Evolutionary conservation across 2,888 invertebrate species (phyloP).

Genomic region (Thelaira solivaga): DNA sequence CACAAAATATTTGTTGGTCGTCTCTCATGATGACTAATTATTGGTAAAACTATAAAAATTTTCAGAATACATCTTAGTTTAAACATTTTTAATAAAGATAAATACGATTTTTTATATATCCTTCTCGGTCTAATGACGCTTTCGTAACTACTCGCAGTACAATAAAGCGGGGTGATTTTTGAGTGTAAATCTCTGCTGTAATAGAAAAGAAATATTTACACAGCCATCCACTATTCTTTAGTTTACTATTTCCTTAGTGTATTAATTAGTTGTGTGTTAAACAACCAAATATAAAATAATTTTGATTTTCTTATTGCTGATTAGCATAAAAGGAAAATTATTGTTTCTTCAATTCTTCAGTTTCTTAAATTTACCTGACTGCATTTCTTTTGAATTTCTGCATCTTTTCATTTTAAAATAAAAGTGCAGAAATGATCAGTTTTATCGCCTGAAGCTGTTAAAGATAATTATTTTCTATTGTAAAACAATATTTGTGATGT

Average conservation of each 20-base stretch:
- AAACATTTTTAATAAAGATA: too few species aligned
- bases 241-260: conserved; percentile 7
- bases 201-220: too few species aligned
- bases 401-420: background rate
- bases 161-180: too few species aligned
- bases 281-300: background rate
- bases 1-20: too few species aligned
- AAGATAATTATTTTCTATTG: conserved; percentile 17
- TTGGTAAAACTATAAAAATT: too few species aligned
- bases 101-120: too few species aligned
- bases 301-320: conserved; percentile 6
- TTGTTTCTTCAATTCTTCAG: background rate
- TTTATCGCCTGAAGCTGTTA: conserved; percentile 31
- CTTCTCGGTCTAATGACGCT: too few species aligned
- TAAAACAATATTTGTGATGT: conserved; percentile 34
- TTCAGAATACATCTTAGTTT: too few species aligned
- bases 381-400: background rate
- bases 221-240: too few species aligned
- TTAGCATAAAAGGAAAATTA: conserved; percentile 46
- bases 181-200: too few species aligned
- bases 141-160: too few species aligned
- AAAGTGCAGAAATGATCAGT: conserved; percentile 58
- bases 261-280: background rate
- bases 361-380: conserved; percentile 27
- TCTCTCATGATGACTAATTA: too few species aligned